Percentiles rank a stretch among this genome's conserved stretches.
Conservation (phyloP, 2,797 vertebrate species). For the Rhadinocentrus ornatus region DNA sequence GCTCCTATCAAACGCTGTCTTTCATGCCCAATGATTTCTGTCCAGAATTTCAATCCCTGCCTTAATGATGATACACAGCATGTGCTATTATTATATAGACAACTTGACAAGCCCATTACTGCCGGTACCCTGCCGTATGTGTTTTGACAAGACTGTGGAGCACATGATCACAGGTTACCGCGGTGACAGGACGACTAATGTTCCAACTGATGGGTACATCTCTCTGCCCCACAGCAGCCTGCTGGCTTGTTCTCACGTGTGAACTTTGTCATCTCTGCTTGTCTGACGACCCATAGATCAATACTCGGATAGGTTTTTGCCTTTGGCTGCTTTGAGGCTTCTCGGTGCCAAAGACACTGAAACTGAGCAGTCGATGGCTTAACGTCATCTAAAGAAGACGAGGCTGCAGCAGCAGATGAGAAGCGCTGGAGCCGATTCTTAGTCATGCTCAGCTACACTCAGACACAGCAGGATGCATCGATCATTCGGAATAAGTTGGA, state of each 20-base stretch:
- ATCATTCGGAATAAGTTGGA: slow-evolving; percentile 29
- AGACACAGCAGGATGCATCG: slow-evolving; percentile 10
- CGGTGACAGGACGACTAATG: slow-evolving; percentile 19
- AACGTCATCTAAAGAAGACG: background rate
- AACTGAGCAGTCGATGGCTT: slow-evolving; percentile 1
- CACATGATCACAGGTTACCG: slow-evolving; percentile 32
- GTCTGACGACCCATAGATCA: slow-evolving; percentile 73
- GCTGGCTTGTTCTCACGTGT: slow-evolving; percentile 46
- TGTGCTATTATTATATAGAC: slow-evolving; percentile 17
- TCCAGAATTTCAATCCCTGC: slow-evolving; percentile 39
- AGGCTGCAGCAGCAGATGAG: slow-evolving; percentile 10
- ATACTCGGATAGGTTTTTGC: slow-evolving; percentile 76
- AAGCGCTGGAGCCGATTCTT: too few species aligned
- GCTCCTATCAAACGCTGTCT: slow-evolving; percentile 21
- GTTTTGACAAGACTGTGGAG: slow-evolving; percentile 39
- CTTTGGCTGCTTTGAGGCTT: slow-evolving; percentile 47
- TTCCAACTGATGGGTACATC: slow-evolving; percentile 49
- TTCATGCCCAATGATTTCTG: slow-evolving; percentile 48
- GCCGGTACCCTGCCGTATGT: background rate
- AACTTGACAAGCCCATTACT: slow-evolving; percentile 64
- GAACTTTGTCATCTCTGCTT: slow-evolving; percentile 65
- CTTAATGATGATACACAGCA: slow-evolving; percentile 26
- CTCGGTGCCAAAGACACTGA: slow-evolving; percentile 10
- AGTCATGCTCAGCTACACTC: slow-evolving; percentile 4
- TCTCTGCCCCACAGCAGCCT: slow-evolving; percentile 24